Base-by-base conservation (phyloP, 2,888 invertebrate genomes). In the Lepidochrysops patricia region DNA sequence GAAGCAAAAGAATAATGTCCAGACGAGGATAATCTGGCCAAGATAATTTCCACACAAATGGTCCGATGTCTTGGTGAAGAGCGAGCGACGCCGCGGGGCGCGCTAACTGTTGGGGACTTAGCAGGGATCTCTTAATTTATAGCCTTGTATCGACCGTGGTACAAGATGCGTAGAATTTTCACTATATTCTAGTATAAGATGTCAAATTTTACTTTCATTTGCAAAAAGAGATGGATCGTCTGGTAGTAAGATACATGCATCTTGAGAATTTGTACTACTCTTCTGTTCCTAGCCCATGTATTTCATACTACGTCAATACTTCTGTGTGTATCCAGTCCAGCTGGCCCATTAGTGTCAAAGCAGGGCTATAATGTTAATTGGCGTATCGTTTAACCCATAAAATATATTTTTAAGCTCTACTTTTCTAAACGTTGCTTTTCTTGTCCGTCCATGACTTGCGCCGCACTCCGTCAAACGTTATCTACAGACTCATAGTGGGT, bases 81-180 rank as follows among this genome's bases (percentile, higher is more conserved):
- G 74, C 72, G 78, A 77, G 79, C 71, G 70, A 77, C 84, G 80
- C 85, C 79, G 79, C 82, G 80, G 84, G 86, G 83, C 74, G 82
- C 79, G 76, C 79, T 67, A 75, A 75, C 76, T 82, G 84, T 79
- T 81, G 84, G 87, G 82, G 85, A 80, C 86, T 88, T 88, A 86
- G 82, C 81, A 77, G 83, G 84, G 81, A 88, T 85, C 87, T 88
- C 87, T 85, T 88, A 88, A 89, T 88, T 88, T 89, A 88, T 89
- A 80, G 87, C 84, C 66, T 70, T 66, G 71, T 72, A 75, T 69
- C 79, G 72, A 66, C 68, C 68, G 66, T 65, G 70, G 71, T 61
- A n/a, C 64, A 70, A 73, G 61, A 62, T 1, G 58, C 1, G 62
- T n/a, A n/a, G n/a, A n/a, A n/a, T n/a, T n/a, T n/a, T n/a, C n/a